A percentile compares a stretch with the other conserved stretches of the same genome.
phyloP scores from a whole-genome alignment of 2,888 invertebrate genomes.

The Bhutanitis thaidina region DNA sequence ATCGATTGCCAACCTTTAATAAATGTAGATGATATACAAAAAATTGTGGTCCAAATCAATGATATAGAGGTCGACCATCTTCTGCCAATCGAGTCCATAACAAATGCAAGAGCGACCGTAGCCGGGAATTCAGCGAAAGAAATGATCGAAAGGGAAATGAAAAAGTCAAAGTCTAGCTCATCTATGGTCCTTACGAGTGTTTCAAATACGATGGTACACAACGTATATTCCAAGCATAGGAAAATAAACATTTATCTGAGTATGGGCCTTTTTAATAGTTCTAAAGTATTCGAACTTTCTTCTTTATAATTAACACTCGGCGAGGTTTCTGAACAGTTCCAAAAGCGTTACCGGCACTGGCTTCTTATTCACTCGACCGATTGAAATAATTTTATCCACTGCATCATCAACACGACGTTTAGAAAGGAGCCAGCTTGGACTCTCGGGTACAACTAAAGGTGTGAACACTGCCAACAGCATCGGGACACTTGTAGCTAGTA shows the following conservation, averaged over 20 bases:
- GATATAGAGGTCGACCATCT: neutral
- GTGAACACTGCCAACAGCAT: neutral
- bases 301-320: neutral
- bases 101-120: neutral
- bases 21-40: neutral
- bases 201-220: neutral
- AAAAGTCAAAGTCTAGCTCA: too few relatives aligned
- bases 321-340: neutral
- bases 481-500: neutral
- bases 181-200: neutral
- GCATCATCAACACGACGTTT: neutral
- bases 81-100: neutral
- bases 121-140: neutral
- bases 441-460: neutral
- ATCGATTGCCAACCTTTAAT: neutral
- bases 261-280: neutral
- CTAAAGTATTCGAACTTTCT: neutral
- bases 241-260: neutral
- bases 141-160: neutral
- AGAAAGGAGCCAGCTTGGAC: neutral
- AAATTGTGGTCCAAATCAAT: neutral
- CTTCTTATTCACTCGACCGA: neutral
- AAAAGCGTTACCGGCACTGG: neutral
- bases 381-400: neutral
- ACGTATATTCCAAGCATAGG: neutral